These are phyloP conservation scores for Sinocyclocheilus rhinocerous DNA, from an alignment of 2,113 vertebrate genomes.

Conservation along the genomic window DNA sequence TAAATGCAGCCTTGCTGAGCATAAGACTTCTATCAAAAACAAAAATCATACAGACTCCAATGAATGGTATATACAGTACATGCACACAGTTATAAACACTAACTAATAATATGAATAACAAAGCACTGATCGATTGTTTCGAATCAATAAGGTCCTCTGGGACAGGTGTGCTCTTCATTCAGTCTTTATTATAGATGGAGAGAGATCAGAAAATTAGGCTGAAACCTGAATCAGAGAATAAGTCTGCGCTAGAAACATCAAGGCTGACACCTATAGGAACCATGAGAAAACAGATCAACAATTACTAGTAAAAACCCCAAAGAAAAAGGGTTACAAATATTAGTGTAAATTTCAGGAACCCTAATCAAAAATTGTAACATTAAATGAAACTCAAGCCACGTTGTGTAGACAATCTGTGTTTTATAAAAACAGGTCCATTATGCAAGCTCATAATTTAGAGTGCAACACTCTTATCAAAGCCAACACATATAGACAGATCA, in stretches of 20 bases:
- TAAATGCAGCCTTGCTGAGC: background rate
- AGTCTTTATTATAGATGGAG: constrained; percentile 50
- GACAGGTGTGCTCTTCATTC: constrained; percentile 16
- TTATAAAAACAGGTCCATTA: constrained; percentile 45
- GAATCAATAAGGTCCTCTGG: constrained; percentile 16
- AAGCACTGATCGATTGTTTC: background rate
- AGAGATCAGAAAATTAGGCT: constrained; percentile 12
- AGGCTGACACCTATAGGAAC: background rate
- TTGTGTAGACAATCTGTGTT: constrained; percentile 30
- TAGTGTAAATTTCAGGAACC: constrained; percentile 12
- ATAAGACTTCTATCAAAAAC: background rate
- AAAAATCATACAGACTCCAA: background rate
- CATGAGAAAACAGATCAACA: constrained; percentile 19
- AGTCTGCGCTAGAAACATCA: constrained; percentile 7
- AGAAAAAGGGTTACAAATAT: background rate
- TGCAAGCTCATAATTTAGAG: constrained; percentile 25
- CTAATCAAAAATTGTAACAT: background rate
- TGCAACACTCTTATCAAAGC: constrained; percentile 28
- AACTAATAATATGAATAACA: background rate
- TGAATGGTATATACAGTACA: background rate
- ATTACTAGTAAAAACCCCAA: constrained; percentile 21
- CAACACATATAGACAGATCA: constrained; percentile 29
- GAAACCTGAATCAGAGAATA: constrained; percentile 19
- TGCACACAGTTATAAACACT: background rate
- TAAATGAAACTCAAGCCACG: constrained; percentile 17